These are phyloP conservation scores for Eira barbara DNA, from an alignment of 2,113 vertebrate species.

Conservation along the genomic window DNA sequence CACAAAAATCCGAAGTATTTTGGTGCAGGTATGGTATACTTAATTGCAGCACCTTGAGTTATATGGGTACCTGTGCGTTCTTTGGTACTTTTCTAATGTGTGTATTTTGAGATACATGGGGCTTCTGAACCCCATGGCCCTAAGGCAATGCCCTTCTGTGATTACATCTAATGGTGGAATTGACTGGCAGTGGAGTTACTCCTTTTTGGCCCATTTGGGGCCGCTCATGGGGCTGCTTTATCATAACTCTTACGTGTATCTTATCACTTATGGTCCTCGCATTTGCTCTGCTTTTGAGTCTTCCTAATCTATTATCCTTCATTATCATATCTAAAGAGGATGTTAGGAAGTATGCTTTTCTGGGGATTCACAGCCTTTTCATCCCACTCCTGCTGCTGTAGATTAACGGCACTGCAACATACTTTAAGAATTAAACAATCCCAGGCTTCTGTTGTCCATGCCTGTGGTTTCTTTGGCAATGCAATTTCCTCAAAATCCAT, in stretches of 20 bases:
- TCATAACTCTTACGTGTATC: background rate
- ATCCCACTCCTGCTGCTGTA: background rate
- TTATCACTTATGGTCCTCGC: background rate
- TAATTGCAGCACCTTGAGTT: background rate
- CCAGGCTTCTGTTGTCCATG: background rate
- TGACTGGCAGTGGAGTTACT: background rate
- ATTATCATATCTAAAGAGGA: background rate
- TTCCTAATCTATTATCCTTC: background rate
- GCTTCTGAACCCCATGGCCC: background rate
- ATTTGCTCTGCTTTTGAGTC: background rate
- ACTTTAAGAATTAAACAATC: background rate
- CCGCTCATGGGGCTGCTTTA: background rate
- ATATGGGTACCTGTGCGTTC: background rate
- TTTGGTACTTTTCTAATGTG: background rate
- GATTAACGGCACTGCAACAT: background rate
- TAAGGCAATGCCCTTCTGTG: background rate
- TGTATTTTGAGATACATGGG: background rate
- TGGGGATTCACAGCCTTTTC: background rate
- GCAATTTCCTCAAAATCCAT: background rate
- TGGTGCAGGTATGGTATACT: background rate
- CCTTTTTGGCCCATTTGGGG: background rate
- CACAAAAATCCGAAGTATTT: background rate
- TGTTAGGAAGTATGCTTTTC: background rate
- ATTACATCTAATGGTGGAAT: background rate
- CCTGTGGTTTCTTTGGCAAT: background rate